Evolutionary conservation across 2,888 invertebrate species (phyloP).

Genomic region (Cerceris rybyensis): DNA sequence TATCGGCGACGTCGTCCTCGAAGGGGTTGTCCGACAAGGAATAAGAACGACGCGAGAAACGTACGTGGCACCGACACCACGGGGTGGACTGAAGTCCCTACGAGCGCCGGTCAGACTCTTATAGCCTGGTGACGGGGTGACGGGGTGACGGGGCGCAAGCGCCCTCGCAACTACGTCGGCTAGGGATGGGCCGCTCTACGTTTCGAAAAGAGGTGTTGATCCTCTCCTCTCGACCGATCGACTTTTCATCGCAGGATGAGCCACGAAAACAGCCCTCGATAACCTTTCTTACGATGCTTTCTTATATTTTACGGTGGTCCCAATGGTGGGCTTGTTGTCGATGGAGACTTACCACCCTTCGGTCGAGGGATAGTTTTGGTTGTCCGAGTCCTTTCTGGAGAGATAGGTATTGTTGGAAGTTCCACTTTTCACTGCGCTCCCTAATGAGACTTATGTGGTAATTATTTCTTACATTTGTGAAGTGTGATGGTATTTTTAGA

Average conservation of each 20-base stretch:
- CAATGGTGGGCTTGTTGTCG: background rate
- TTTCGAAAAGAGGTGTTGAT: conserved; percentile 65
- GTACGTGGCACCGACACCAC: conserved; percentile 66
- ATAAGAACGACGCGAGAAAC: conserved; percentile 5
- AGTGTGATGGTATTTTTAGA: no score
- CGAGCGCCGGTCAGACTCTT: conserved; percentile 62
- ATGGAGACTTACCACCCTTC: background rate
- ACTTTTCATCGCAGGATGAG: conserved; percentile 53
- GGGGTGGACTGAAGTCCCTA: conserved; percentile 72
- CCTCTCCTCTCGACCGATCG: conserved; percentile 60
- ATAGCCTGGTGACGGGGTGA: conserved; percentile 56
- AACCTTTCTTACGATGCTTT: conserved; percentile 12
- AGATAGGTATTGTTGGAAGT: no score
- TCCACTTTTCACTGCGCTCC: no score
- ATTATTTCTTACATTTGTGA: no score
- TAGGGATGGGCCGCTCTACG: conserved; percentile 52
- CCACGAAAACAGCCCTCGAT: conserved; percentile 39
- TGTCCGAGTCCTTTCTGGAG: no score
- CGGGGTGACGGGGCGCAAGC: conserved; percentile 60
- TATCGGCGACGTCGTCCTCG: conserved; percentile 43
- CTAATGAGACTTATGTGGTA: no score
- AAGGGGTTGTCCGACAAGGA: conserved; percentile 8
- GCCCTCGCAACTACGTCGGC: conserved; percentile 47
- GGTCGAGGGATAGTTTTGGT: no score
- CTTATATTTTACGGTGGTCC: background rate